phyloP scores from a whole-genome alignment of 2,113 vertebrate species.

The Corythornis cristatus region DNA sequence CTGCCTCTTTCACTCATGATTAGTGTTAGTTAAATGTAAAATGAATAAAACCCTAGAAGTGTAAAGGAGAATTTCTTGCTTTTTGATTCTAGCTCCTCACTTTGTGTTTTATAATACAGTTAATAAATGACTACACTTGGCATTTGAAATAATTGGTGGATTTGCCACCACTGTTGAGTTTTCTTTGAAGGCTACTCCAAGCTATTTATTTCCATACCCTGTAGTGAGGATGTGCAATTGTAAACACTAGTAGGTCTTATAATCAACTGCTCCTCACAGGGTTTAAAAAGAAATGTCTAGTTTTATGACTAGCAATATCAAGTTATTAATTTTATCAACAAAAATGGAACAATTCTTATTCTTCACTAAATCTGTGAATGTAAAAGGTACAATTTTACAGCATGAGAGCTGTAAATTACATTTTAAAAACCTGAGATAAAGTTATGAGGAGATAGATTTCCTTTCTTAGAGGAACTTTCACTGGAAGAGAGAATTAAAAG shows the following conservation, averaged over 20 bases:
- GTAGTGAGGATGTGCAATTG: background rate
- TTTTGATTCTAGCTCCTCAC: background rate
- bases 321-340: background rate
- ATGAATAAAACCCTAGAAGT: background rate
- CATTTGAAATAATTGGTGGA: background rate
- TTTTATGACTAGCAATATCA: background rate
- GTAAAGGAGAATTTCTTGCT: background rate
- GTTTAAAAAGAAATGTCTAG: background rate
- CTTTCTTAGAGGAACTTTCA: background rate
- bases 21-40: background rate
- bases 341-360: background rate
- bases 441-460: background rate
- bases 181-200: background rate
- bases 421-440: conserved; percentile 1
- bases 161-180: background rate
- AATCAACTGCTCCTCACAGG: background rate
- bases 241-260: background rate
- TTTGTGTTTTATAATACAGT: background rate
- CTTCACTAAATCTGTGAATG: background rate
- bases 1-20: background rate
- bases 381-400: background rate
- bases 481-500: background rate
- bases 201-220: background rate
- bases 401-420: background rate
- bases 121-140: background rate